Percentiles rank a stretch among this genome's conserved stretches.
phyloP scores from a whole-genome alignment of 2,797 vertebrate species.

The Champsocephalus gunnari region DNA sequence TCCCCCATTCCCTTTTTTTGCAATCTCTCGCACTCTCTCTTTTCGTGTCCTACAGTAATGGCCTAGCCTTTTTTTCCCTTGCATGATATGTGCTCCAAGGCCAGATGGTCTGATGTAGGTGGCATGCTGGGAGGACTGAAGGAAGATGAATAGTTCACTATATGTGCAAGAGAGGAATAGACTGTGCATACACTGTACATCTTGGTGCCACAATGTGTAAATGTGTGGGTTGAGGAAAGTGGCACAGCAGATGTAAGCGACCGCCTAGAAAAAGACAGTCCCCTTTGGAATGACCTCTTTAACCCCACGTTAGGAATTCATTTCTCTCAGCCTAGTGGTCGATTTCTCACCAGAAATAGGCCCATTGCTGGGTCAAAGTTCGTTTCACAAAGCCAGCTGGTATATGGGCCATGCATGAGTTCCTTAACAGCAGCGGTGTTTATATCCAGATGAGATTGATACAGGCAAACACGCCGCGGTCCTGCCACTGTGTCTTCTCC shows the following conservation, averaged over 20 bases:
- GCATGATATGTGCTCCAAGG: slow-evolving; percentile 51
- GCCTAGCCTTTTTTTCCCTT: slow-evolving; percentile 64
- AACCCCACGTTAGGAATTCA: slow-evolving; percentile 57
- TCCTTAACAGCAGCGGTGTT: slow-evolving; percentile 90
- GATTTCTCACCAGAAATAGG: slow-evolving; percentile 51
- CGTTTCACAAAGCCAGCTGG: slow-evolving; percentile 79
- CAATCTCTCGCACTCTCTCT: slow-evolving; percentile 13
- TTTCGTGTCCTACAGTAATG: slow-evolving; percentile 56
- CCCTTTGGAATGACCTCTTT: slow-evolving; percentile 47
- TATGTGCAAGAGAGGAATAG: slow-evolving; percentile 34
- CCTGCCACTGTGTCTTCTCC: slow-evolving; percentile 69
- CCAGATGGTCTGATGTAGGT: slow-evolving; percentile 77
- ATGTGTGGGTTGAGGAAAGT: slow-evolving; percentile 41
- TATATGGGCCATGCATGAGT: slow-evolving; percentile 85
- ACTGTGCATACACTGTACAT: slow-evolving; percentile 23
- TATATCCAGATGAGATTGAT: slow-evolving; percentile 84
- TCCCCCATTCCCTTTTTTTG: slow-evolving; percentile 12
- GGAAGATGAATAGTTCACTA: slow-evolving; percentile 77
- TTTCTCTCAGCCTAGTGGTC: slow-evolving; percentile 39
- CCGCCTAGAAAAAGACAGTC: slow-evolving; percentile 44
- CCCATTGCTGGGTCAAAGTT: slow-evolving; percentile 75
- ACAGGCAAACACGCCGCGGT: slow-evolving; percentile 61
- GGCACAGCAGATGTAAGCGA: slow-evolving; percentile 46
- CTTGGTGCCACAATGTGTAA: slow-evolving; percentile 29
- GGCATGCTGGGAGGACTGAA: slow-evolving; percentile 64